Evolutionary conservation across 2,888 invertebrate species (phyloP).

Genomic region (Drosophila histrio): DNA sequence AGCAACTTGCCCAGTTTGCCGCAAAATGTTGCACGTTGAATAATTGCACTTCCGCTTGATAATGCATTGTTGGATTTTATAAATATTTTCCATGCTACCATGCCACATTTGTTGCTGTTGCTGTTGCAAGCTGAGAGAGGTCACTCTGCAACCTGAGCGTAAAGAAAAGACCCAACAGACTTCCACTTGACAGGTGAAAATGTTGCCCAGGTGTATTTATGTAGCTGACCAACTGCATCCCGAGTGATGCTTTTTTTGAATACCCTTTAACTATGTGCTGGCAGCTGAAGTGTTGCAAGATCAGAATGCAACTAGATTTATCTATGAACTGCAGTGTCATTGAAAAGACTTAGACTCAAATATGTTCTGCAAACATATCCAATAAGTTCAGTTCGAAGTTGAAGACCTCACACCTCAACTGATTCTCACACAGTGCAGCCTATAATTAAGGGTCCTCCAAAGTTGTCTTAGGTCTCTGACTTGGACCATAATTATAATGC

Average conservation of each 20-base stretch:
- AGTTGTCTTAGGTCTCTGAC: background rate
- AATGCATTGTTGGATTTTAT: slow-evolving; percentile 79
- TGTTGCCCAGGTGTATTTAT: slow-evolving; percentile 39
- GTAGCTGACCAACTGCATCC: slow-evolving; percentile 5
- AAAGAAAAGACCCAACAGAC: slow-evolving; percentile 13
- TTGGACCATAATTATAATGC: slow-evolving; percentile 59
- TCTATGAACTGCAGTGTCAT: slow-evolving; percentile 11
- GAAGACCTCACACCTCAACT: background rate
- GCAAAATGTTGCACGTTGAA: slow-evolving; percentile 80
- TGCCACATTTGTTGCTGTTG: slow-evolving; percentile 31
- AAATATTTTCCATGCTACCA: slow-evolving; percentile 72
- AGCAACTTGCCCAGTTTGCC: slow-evolving; percentile 53
- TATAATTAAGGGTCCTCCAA: slow-evolving; percentile 49
- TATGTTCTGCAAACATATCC: background rate
- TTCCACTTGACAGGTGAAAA: slow-evolving; percentile 64
- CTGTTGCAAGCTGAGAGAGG: slow-evolving; percentile 20
- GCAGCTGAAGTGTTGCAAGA: background rate
- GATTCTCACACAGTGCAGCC: slow-evolving; percentile 12
- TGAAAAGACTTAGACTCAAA: background rate
- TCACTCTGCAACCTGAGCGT: slow-evolving; percentile 20
- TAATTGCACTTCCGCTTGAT: slow-evolving; percentile 80
- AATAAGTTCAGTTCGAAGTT: background rate
- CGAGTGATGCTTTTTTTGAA: slow-evolving; percentile 8
- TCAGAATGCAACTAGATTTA: background rate
- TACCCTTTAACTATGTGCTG: background rate